A percentile compares a stretch with the other conserved stretches of the same genome.
phyloP scores from a whole-genome alignment of 2,888 invertebrate genomes.

The Eristalinus sepulchralis region DNA sequence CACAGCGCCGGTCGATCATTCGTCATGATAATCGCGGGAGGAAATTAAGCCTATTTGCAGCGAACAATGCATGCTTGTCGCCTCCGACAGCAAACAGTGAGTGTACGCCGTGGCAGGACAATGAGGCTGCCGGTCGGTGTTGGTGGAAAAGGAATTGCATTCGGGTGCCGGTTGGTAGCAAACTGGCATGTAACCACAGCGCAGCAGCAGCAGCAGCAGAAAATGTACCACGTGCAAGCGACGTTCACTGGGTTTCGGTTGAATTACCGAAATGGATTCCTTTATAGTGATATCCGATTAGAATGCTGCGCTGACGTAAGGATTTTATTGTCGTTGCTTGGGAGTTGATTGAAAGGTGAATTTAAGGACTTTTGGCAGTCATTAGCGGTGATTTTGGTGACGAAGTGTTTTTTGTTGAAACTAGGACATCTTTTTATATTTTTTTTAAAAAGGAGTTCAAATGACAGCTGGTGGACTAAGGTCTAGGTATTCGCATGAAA shows the following conservation, averaged over 20 bases:
- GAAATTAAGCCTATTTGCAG: constrained; percentile 71
- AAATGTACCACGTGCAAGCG: constrained; percentile 12
- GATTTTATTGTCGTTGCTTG: constrained; percentile 44
- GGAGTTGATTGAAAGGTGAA: neutral
- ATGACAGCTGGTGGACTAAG: no score
- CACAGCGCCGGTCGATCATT: constrained; percentile 67
- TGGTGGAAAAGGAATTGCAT: constrained; percentile 44
- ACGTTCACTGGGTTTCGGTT: constrained; percentile 47
- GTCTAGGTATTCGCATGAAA: no score
- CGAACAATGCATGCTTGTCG: constrained; percentile 68
- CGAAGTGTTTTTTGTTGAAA: neutral
- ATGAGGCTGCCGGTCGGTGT: constrained; percentile 5
- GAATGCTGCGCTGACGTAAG: constrained; percentile 44
- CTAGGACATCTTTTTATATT: no score
- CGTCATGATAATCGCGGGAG: constrained; percentile 70
- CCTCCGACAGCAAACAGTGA: constrained; percentile 50
- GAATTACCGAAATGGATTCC: constrained; percentile 57
- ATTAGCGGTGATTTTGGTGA: neutral
- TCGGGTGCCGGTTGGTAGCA: neutral
- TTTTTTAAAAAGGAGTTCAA: no score
- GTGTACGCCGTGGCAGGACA: constrained; percentile 1
- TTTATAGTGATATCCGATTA: constrained; percentile 52
- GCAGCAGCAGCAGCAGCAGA: neutral
- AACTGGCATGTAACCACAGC: constrained; percentile 49
- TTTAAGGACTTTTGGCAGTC: neutral